Conservation (phyloP, 2,113 vertebrate genomes). For the Petrocephalus microphthalmus region DNA sequence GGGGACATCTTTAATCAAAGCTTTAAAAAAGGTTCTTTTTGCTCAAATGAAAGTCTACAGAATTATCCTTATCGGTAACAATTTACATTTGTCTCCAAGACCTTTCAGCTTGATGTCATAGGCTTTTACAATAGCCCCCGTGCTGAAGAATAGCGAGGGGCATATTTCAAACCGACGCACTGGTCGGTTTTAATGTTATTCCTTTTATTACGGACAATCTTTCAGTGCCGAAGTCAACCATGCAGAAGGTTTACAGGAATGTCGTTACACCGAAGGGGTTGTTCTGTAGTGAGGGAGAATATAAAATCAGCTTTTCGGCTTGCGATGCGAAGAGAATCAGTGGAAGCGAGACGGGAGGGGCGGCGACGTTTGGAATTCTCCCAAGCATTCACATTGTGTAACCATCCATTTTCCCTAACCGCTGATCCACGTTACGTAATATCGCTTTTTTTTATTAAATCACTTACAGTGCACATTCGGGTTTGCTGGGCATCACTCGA, state of each 20-base stretch:
- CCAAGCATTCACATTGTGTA: constrained; percentile 10
- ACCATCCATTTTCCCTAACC: not conserved
- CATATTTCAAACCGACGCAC: not conserved
- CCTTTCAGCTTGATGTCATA: not conserved
- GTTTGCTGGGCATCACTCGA: not conserved
- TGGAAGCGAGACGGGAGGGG: not conserved
- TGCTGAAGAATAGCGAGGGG: not conserved
- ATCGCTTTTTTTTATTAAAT: not conserved
- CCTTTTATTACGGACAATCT: not conserved
- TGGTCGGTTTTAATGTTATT: not conserved
- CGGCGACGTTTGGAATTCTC: not conserved
- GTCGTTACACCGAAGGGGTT: not conserved
- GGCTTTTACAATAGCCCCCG: not conserved
- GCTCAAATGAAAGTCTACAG: not conserved
- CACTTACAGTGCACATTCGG: not conserved
- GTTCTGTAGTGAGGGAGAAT: not conserved
- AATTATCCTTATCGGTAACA: not conserved
- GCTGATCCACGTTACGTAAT: constrained; percentile 1
- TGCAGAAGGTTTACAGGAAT: not conserved
- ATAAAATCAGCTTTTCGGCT: not conserved
- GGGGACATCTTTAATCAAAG: not conserved
- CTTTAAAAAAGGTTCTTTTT: not conserved
- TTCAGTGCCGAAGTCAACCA: not conserved
- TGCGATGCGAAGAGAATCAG: not conserved
- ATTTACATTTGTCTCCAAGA: not conserved